A percentile compares a stretch with the other conserved stretches of the same genome.
Conservation (phyloP, 2,113 vertebrate genomes). For the Eubucco bourcierii region DNA sequence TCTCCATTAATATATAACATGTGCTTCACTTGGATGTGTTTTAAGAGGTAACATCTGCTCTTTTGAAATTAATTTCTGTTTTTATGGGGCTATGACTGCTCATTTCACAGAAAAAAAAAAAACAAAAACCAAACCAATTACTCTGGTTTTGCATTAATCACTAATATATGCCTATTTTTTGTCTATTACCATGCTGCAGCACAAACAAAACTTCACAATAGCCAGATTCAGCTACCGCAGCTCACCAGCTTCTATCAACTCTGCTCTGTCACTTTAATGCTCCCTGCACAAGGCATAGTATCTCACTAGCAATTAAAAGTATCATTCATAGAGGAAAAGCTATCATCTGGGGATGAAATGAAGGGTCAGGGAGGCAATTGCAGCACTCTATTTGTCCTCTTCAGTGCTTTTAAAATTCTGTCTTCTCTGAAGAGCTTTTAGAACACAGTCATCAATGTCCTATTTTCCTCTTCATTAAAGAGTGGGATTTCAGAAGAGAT, state of each 20-base stretch:
- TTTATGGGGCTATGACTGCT: not conserved
- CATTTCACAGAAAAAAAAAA: not conserved
- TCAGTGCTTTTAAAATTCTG: not conserved
- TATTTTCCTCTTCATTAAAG: not conserved
- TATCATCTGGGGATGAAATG: not conserved
- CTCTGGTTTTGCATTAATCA: not conserved
- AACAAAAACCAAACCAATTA: not conserved
- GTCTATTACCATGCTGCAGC: not conserved
- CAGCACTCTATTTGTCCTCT: not conserved
- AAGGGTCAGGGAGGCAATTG: not conserved
- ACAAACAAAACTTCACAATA: not conserved
- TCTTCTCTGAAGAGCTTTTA: constrained; percentile 18
- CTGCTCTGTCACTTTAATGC: not conserved
- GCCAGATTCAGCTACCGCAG: not conserved
- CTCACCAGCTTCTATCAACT: not conserved
- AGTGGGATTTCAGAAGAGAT: not conserved
- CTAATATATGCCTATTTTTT: not conserved
- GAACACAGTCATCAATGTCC: not conserved
- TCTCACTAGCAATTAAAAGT: constrained; percentile 23
- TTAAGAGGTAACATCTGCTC: not conserved
- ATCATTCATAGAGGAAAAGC: not conserved
- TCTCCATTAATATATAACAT: not conserved
- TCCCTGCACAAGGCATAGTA: not conserved
- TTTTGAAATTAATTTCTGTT: not conserved
- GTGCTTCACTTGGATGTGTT: not conserved